These are phyloP conservation scores for Melanotaenia parkinsoni DNA, from an alignment of 2,797 vertebrate species.

Conservation along the genomic window DNA sequence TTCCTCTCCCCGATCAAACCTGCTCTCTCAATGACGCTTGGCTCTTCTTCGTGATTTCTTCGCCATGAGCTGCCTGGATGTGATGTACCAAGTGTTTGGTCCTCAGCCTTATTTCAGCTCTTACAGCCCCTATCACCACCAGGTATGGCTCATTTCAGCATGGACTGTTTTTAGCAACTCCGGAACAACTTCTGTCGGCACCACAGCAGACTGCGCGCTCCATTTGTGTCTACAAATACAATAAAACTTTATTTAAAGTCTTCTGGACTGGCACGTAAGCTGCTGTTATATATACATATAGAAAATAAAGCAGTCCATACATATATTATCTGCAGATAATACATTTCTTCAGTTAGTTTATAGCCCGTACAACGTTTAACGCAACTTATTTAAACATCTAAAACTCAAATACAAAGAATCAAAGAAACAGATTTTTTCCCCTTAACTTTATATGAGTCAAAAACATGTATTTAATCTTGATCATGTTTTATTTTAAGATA, in stretches of 20 bases:
- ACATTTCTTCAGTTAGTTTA: background rate
- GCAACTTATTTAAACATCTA: background rate
- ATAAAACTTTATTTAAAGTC: slow-evolving; percentile 2
- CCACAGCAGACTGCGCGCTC: background rate
- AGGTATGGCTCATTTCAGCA: slow-evolving; percentile 81
- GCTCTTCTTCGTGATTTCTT: slow-evolving; percentile 76
- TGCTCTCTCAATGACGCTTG: slow-evolving; percentile 77
- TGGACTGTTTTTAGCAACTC: background rate
- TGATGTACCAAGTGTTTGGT: slow-evolving; percentile 98
- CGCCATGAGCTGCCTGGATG: slow-evolving; percentile 99
- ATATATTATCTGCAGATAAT: too few relatives aligned
- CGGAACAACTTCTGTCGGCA: background rate
- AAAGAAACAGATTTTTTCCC: background rate
- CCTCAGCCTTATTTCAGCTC: slow-evolving; percentile 94
- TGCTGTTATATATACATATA: background rate
- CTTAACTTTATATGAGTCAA: background rate
- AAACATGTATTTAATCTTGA: too few relatives aligned
- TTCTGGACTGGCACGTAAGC: background rate
- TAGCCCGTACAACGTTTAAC: background rate
- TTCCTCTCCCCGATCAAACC: slow-evolving; percentile 28
- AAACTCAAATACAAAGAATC: background rate
- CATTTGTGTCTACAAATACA: background rate
- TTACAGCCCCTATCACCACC: slow-evolving; percentile 91
- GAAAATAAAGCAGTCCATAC: background rate
- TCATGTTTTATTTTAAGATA: background rate